phyloP scores from a whole-genome alignment of 2,797 vertebrate species.

The Sorex maritimensis region DNA sequence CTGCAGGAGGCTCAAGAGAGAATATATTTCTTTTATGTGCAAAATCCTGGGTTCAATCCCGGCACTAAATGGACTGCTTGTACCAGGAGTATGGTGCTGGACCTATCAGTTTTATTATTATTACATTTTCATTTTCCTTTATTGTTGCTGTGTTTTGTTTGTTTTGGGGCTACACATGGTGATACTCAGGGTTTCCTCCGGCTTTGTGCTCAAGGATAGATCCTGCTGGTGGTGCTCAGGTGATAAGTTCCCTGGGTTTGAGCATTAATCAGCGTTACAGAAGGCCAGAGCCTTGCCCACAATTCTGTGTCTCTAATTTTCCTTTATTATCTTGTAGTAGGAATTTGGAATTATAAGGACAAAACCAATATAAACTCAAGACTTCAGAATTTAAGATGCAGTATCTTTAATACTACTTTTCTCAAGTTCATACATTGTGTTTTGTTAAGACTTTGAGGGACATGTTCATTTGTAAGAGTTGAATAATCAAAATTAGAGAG shows the following conservation, averaged over 20 bases:
- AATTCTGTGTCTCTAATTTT: not conserved
- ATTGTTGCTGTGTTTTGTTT: not conserved
- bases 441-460: conserved; percentile 50
- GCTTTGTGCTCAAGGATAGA: too few relatives aligned
- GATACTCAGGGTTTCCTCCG: too few relatives aligned
- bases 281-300: too few relatives aligned
- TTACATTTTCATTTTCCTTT: not conserved
- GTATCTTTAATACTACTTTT: conserved; percentile 28
- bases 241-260: not conserved
- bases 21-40: too few relatives aligned
- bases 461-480: conserved; percentile 37
- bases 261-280: too few relatives aligned
- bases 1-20: too few relatives aligned
- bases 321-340: conserved; percentile 21
- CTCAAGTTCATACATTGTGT: not conserved
- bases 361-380: conserved; percentile 17
- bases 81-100: too few relatives aligned
- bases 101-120: too few relatives aligned
- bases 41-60: too few relatives aligned
- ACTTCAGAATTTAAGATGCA: conserved; percentile 47
- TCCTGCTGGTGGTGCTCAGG: too few relatives aligned
- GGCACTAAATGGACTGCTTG: too few relatives aligned
- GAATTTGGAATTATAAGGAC: conserved; percentile 18
- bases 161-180: too few relatives aligned
- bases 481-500: conserved; percentile 52